Conservation (phyloP, 2,797 vertebrate species). For the Sebastes minor region DNA sequence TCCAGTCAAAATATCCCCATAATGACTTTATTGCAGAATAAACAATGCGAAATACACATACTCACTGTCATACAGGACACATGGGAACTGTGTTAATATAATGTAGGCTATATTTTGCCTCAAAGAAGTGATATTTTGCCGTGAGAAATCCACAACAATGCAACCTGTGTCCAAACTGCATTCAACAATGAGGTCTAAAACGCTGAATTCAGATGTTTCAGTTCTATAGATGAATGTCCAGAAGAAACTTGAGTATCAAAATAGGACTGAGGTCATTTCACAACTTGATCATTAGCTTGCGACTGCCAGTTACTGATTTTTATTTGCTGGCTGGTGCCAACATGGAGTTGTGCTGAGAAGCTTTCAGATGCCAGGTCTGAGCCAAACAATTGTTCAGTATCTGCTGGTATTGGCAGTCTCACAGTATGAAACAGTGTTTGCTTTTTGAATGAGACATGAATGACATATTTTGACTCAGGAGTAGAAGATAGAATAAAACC, state of each 20-base stretch:
- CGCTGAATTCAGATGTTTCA: neutral
- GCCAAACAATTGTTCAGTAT: slow-evolving; percentile 48
- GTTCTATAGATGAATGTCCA: neutral
- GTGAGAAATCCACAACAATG: neutral
- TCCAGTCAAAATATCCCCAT: neutral
- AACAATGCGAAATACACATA: neutral
- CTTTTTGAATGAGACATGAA: slow-evolving; percentile 28
- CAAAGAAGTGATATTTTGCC: neutral
- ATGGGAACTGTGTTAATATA: neutral
- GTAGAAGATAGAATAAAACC: slow-evolving; percentile 4
- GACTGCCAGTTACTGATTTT: slow-evolving; percentile 42
- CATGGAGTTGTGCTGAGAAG: slow-evolving; percentile 6
- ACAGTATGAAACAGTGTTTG: slow-evolving; percentile 4
- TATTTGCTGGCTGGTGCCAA: slow-evolving; percentile 35
- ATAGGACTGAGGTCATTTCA: slow-evolving; percentile 45
- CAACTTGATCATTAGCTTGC: slow-evolving; percentile 33
- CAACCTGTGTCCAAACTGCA: neutral
- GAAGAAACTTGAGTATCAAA: slow-evolving; percentile 16
- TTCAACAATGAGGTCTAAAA: neutral
- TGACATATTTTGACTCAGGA: slow-evolving; percentile 35
- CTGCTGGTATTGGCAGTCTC: slow-evolving; percentile 47
- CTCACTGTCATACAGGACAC: neutral
- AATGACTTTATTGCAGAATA: slow-evolving; percentile 23
- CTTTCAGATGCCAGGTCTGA: slow-evolving; percentile 31
- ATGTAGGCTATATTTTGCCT: neutral